A percentile compares a stretch with the other conserved stretches of the same genome.
Evolutionary conservation across 1,140 invertebrate species (phyloP).

Genomic region (Lordiphosa stackelbergi): DNA sequence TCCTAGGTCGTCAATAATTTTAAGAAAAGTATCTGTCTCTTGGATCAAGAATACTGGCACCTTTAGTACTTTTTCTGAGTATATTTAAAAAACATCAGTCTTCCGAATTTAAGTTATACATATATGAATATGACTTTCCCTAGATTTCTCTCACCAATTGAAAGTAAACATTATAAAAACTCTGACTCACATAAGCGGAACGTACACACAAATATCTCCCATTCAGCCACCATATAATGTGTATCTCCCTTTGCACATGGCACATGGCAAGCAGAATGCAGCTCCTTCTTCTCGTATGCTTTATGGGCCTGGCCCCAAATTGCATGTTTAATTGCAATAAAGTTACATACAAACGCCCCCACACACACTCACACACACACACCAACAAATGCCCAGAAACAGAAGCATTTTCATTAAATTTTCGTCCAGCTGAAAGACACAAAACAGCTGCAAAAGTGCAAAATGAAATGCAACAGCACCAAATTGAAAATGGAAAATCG

Average conservation of each 20-base stretch:
- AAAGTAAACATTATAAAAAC: slow-evolving; percentile 5
- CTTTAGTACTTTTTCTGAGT: too few species aligned
- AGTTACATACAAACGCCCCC: slow-evolving; percentile 24
- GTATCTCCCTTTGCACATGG: slow-evolving; percentile 8
- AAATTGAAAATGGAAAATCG: slow-evolving; percentile 39
- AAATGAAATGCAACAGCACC: slow-evolving; percentile 22
- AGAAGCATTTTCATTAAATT: slow-evolving; percentile 61
- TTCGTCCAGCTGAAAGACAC: slow-evolving; percentile 63
- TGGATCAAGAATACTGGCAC: too few species aligned
- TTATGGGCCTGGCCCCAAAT: slow-evolving; percentile 65
- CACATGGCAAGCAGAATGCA: slow-evolving; percentile 8
- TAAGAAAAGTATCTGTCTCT: too few species aligned
- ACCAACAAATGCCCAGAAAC: slow-evolving; percentile 26
- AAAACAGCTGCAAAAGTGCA: slow-evolving; percentile 65
- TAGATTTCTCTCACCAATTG: not conserved
- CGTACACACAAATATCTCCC: slow-evolving; percentile 9
- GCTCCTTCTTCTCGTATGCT: slow-evolving; percentile 30
- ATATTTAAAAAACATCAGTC: too few species aligned
- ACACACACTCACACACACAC: slow-evolving; percentile 23
- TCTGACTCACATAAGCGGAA: slow-evolving; percentile 8
- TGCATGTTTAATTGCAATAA: slow-evolving; percentile 73
- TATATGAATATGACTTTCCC: too few species aligned
- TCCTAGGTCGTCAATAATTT: too few species aligned
- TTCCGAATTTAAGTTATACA: too few species aligned
- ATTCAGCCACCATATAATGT: slow-evolving; percentile 1